Base-by-base conservation (phyloP, 2,113 vertebrate species). In the Turnix velox region DNA sequence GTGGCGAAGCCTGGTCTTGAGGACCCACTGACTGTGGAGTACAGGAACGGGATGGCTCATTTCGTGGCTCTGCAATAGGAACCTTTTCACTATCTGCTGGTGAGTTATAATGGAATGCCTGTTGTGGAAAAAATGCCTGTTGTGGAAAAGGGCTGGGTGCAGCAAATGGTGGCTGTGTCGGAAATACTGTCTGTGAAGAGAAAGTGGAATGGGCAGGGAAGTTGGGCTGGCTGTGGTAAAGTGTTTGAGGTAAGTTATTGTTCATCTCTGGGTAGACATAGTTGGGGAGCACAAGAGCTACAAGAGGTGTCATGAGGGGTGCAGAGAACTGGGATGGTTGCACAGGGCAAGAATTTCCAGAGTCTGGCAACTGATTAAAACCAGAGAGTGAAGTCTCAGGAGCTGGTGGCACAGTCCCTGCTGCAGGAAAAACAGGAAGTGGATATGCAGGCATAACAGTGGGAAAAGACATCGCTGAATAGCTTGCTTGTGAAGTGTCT, bases 211-310 rank as follows among this genome's bases (percentile, higher is more conserved):
- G 98, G 5, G 91, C 76, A 45, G 97, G 96, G 63, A 97, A 97
- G 62, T 12, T 78, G 14, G 97, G 92, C 75, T 98, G 98, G 48
- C 97, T 83, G 1, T 98, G 91, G 92, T 97, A 98, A 93, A 98
- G 98, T 0, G 97, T 37, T 2, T 97, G 96, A 80, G 97, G 97
- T 8, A 98, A 91, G 40, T 81, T 75, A 13, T 87, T 95, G 80
- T 95, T 96, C 52, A 97, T 83, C 23, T 98, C 90, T 2, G 98
- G 97, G 69, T 98, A 98, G 69, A 98, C 35, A 12, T 98, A 99
- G 84, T 98, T 98, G 43, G 99, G 99, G 25, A 99, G 93, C 90
- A 99, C 97, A 10, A 99, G 90, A 7, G 99, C 98, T 94, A 99
- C 92, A 6, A 99, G 92, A 0, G 99, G 99, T 15, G 99, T 97